phyloP scores from a whole-genome alignment of 2,797 vertebrate species.

The Alosa sapidissima region DNA sequence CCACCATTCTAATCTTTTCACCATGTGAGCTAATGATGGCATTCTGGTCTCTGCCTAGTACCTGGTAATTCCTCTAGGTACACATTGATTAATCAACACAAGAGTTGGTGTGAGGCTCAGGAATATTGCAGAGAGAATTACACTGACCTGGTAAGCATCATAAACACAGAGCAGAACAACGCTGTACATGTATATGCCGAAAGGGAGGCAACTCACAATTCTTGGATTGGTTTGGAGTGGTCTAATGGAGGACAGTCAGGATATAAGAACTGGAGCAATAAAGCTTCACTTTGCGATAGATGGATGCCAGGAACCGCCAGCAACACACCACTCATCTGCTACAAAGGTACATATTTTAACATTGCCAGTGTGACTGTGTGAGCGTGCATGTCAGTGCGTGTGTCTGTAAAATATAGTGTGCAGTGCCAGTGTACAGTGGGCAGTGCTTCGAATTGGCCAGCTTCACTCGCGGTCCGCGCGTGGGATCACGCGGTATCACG shows the following conservation, averaged over 20 bases:
- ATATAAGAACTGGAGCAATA: no score
- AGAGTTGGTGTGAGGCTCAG: constrained; percentile 61
- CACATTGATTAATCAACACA: rapidly evolving
- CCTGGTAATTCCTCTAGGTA: not conserved
- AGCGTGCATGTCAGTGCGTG: no score
- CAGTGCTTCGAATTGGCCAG: no score
- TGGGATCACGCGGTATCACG: no score
- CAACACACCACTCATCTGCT: no score
- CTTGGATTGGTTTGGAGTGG: constrained; percentile 66
- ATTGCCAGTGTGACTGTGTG: no score
- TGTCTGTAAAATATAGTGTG: no score
- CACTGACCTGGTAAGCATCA: constrained; percentile 54
- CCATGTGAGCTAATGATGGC: not conserved
- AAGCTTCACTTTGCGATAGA: no score
- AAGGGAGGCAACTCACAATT: rapidly evolving
- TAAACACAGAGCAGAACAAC: rapidly evolving
- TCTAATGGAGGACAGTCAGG: not conserved
- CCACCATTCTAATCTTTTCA: not conserved
- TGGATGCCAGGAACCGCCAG: no score
- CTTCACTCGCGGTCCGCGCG: no score
- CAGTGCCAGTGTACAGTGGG: no score
- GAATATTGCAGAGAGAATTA: constrained; percentile 47
- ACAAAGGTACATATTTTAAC: no score
- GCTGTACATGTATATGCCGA: not conserved
- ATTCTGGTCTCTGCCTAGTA: not conserved